Conservation (phyloP, 1,140 invertebrate genomes). For the Drosophila nasuta region DNA sequence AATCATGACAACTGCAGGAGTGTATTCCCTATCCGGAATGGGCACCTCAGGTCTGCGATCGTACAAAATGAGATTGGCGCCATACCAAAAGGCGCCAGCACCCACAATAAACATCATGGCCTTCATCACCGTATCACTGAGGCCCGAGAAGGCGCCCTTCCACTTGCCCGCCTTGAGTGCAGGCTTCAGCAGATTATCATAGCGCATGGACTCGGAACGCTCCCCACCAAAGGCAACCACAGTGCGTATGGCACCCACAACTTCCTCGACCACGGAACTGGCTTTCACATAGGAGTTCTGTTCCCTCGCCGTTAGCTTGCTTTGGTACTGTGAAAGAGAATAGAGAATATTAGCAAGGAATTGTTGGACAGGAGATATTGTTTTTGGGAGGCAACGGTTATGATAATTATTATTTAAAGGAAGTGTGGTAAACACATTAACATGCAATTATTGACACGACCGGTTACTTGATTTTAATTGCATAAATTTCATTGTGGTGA, state of each 20-base stretch:
- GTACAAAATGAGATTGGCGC: conserved; percentile 89
- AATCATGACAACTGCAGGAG: conserved; percentile 90
- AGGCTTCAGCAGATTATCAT: conserved; percentile 86
- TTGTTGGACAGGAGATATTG: too few species aligned
- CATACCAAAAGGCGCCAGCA: conserved; percentile 94
- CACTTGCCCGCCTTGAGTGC: conserved; percentile 87
- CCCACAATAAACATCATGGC: conserved; percentile 93
- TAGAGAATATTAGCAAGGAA: conserved; percentile 34
- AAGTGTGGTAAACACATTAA: too few species aligned
- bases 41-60: conserved; percentile 64
- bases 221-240: conserved; percentile 94
- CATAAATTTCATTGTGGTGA: too few species aligned
- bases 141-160: conserved; percentile 90
- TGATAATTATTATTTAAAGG: too few species aligned
- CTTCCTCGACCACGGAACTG: conserved; percentile 91
- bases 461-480: too few species aligned
- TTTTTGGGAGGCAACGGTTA: too few species aligned
- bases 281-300: conserved; percentile 90
- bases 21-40: conserved; percentile 86
- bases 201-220: conserved; percentile 88
- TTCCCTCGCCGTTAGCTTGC: conserved; percentile 88
- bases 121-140: conserved; percentile 92
- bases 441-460: too few species aligned
- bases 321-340: conserved; percentile 88
- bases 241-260: conserved; percentile 90